These are phyloP conservation scores for Hydractinia symbiolongicarpus DNA, from an alignment of 30 jellyfish, hydroid and myxozoan genomes.

Conservation along the genomic window DNA sequence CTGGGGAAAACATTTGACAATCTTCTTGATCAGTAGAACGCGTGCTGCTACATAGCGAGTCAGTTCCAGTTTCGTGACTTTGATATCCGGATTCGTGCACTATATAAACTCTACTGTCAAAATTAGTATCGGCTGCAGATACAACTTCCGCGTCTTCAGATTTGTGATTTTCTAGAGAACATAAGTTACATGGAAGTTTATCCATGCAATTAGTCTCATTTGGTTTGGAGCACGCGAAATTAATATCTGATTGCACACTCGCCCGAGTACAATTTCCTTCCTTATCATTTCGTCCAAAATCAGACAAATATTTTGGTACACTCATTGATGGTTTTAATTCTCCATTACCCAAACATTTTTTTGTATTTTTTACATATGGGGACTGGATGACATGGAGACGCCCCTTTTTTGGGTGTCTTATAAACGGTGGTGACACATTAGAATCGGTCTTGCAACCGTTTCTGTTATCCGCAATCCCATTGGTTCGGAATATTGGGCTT, in stretches of 20 bases:
- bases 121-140: conserved; percentile 4
- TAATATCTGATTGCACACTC: too few relatives aligned
- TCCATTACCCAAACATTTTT: background rate
- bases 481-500: background rate
- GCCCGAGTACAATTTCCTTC: conserved; percentile 28
- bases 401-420: background rate
- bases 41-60: conserved; percentile 29
- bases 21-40: conserved; percentile 26
- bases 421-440: background rate
- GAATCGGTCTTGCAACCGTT: background rate
- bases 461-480: background rate
- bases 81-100: conserved; percentile 34
- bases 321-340: background rate
- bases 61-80: conserved; percentile 21
- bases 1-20: conserved; percentile 12
- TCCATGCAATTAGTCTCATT: conserved; percentile 39
- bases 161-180: background rate
- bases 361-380: background rate
- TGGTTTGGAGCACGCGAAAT: conserved; percentile 26
- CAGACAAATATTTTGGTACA: conserved; percentile 63
- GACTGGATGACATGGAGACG: conserved; percentile 13
- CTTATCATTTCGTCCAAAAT: conserved; percentile 45
- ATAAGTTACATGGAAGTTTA: background rate
- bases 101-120: background rate
- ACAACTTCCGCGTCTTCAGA: background rate